Conservation (phyloP, 2,888 invertebrate species). For the Ectemnius continuus region DNA sequence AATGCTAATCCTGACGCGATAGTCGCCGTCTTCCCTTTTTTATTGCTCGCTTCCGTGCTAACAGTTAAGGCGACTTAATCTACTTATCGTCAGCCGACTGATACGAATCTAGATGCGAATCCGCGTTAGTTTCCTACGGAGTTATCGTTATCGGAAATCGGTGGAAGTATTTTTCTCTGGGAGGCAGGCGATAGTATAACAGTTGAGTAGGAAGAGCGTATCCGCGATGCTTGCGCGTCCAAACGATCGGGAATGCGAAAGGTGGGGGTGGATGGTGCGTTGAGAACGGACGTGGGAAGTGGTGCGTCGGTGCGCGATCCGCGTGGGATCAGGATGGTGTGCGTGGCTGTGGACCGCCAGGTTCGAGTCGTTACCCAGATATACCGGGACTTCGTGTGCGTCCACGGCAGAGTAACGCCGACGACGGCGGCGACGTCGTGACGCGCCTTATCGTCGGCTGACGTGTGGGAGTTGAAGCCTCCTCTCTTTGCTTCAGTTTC, state of each 20-base stretch:
- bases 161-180: too few relatives aligned
- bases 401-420: conserved; percentile 51
- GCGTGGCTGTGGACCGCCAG: conserved; percentile 52
- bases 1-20: too few relatives aligned
- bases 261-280: conserved; percentile 63
- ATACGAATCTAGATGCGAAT: too few relatives aligned
- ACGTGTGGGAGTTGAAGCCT: conserved; percentile 53
- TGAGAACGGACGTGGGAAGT: conserved; percentile 57
- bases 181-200: too few relatives aligned
- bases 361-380: conserved; percentile 69
- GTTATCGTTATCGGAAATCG: too few relatives aligned
- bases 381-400: conserved; percentile 61
- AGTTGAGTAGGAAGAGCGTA: conserved; percentile 9
- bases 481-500: conserved; percentile 33
- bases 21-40: too few relatives aligned
- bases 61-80: too few relatives aligned
- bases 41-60: too few relatives aligned
- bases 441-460: conserved; percentile 54
- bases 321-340: conserved; percentile 68
- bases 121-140: too few relatives aligned
- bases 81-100: too few relatives aligned
- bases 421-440: conserved; percentile 43
- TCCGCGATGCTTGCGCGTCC: conserved; percentile 29
- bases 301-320: conserved; percentile 55
- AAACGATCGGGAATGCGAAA: conserved; percentile 46